A percentile compares a stretch with the other conserved stretches of the same genome.
These are phyloP conservation scores for Poecilia wingei DNA, from an alignment of 2,797 vertebrate species.

Conservation along the genomic window DNA sequence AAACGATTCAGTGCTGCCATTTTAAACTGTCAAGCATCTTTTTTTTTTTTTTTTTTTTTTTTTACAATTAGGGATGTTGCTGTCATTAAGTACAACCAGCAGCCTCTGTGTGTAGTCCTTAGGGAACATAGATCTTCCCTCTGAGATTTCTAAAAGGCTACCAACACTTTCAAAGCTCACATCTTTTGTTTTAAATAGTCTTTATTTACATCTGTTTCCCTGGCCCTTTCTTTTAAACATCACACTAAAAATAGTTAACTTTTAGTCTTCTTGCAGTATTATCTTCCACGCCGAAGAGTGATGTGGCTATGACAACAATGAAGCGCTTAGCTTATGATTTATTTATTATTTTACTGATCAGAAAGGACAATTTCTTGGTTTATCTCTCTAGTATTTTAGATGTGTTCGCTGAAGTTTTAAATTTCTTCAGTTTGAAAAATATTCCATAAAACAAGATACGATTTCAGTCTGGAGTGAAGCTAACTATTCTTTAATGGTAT, in stretches of 20 bases:
- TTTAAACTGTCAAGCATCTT: not conserved
- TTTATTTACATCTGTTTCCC: not conserved
- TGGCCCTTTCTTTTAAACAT: not conserved
- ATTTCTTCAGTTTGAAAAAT: not conserved
- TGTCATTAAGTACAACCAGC: not conserved
- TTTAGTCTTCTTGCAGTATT: not conserved
- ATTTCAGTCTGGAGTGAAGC: not conserved
- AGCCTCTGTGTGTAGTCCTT: not conserved
- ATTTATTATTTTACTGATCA: not conserved
- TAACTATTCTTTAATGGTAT: not conserved
- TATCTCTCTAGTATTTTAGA: not conserved
- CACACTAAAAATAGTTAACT: not conserved
- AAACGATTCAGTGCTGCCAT: not conserved
- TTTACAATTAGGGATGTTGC: not conserved
- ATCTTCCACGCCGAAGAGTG: not conserved
- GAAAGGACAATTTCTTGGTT: not conserved
- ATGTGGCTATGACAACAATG: not conserved
- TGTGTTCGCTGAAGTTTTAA: not conserved
- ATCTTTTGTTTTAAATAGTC: not conserved
- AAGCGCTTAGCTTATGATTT: not conserved
- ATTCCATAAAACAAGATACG: not conserved
- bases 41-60: too few species aligned
- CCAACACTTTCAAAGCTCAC: not conserved
- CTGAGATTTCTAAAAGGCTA: not conserved
- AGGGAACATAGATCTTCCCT: not conserved